Conservation (phyloP, 2,888 invertebrate species). For the Sinopyrophorus schimmeli region DNA sequence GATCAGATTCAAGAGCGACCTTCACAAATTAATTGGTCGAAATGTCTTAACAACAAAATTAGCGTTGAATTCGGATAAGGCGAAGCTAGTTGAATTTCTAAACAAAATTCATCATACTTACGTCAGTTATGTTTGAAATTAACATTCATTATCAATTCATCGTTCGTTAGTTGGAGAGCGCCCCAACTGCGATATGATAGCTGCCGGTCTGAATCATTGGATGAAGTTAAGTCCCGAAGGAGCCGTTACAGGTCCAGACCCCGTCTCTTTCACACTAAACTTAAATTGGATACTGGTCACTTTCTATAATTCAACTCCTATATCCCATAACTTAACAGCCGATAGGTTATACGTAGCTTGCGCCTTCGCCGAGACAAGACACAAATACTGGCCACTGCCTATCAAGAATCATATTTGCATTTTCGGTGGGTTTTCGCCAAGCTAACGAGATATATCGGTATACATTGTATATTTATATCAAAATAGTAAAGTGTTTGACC, state of each 20-base stretch:
- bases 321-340: slow-evolving; percentile 53
- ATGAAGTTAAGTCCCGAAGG: slow-evolving; percentile 53
- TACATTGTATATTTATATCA: no score
- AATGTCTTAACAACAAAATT: slow-evolving; percentile 20
- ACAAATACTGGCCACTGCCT: no score
- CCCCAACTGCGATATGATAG: slow-evolving; percentile 49
- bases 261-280: slow-evolving; percentile 55
- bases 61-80: no score
- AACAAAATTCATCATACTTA: slow-evolving; percentile 48
- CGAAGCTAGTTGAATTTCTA: slow-evolving; percentile 29
- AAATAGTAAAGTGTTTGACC: no score
- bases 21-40: no score
- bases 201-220: slow-evolving; percentile 54
- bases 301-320: slow-evolving; percentile 57
- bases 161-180: slow-evolving; percentile 38
- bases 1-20: no score
- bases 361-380: slow-evolving; percentile 12
- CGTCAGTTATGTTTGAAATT: slow-evolving; percentile 49
- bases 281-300: slow-evolving; percentile 58
- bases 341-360: slow-evolving; percentile 35
- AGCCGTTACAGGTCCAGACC: slow-evolving; percentile 53
- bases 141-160: slow-evolving; percentile 52
- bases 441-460: no score
- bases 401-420: background rate
- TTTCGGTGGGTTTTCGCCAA: no score